These are phyloP conservation scores for Acipenser ruthenus DNA, from an alignment of 2,797 vertebrate species.

Conservation along the genomic window DNA sequence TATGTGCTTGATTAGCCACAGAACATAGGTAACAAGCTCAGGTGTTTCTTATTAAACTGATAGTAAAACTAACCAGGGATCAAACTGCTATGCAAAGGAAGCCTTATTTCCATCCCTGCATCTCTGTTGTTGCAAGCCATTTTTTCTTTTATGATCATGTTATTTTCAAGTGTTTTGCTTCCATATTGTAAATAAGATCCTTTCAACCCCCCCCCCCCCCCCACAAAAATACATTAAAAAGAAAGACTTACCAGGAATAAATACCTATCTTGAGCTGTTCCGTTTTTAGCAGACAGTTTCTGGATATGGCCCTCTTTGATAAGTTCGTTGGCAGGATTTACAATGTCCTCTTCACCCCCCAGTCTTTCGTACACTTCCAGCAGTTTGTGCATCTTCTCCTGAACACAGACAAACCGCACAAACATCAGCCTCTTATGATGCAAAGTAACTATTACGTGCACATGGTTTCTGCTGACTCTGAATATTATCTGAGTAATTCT, in stretches of 20 bases:
- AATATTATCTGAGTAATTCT: no score
- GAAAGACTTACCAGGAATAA: conserved; percentile 81
- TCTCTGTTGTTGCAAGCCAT: no score
- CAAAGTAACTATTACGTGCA: no score
- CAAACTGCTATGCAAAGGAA: no score
- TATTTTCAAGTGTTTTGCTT: no score
- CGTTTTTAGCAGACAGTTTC: conserved; percentile 93
- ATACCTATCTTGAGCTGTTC: conserved; percentile 87
- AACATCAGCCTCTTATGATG: neutral
- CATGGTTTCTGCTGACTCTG: no score
- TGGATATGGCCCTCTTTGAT: conserved; percentile 95
- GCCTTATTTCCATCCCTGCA: no score
- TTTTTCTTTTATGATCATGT: no score
- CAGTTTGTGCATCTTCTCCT: conserved; percentile 97
- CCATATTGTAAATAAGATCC: neutral
- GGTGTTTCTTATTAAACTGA: no score
- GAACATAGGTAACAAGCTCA: no score
- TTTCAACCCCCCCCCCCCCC: neutral
- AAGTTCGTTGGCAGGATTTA: conserved; percentile 93
- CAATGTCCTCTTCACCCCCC: conserved; percentile 92
- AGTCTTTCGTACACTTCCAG: conserved; percentile 89
- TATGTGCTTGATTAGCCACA: no score
- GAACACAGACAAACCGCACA: conserved; percentile 18
- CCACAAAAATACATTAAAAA: neutral
- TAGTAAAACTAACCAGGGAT: no score